phyloP scores from a whole-genome alignment of 1,140 invertebrate species.

The Heliconius himera region DNA sequence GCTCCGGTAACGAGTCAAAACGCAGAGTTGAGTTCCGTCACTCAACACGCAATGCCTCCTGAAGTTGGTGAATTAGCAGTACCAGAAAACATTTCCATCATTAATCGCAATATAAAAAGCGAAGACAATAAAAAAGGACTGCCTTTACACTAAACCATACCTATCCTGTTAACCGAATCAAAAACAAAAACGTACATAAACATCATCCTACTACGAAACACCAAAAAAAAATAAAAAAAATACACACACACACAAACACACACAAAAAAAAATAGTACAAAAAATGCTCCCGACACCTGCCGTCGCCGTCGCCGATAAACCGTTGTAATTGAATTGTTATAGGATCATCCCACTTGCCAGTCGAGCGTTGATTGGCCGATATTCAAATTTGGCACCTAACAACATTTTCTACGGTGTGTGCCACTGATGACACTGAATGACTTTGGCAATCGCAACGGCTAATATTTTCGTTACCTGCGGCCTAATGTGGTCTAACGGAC shows the following conservation, averaged over 20 bases:
- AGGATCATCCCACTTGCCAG: conserved; percentile 53
- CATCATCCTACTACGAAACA: background rate
- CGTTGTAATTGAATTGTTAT: conserved; percentile 56
- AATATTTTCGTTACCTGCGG: conserved; percentile 64
- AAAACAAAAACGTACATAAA: too few species aligned
- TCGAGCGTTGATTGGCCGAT: conserved; percentile 67
- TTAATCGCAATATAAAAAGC: too few species aligned
- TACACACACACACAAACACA: too few species aligned
- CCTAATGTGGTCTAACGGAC: conserved; percentile 50
- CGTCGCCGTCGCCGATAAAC: conserved; percentile 41
- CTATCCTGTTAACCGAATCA: too few species aligned
- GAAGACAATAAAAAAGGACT: too few species aligned
- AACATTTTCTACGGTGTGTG: conserved; percentile 54
- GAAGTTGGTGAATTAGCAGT: too few species aligned
- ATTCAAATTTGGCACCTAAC: conserved; percentile 66
- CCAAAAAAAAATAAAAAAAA: background rate
- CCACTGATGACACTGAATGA: conserved; percentile 53
- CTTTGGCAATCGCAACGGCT: conserved; percentile 50
- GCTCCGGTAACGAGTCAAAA: too few species aligned
- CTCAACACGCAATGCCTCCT: too few species aligned
- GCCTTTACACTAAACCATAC: too few species aligned
- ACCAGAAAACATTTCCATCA: too few species aligned
- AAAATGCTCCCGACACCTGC: background rate
- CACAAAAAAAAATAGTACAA: background rate
- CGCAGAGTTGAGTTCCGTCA: too few species aligned